Evolutionary conservation across 2,113 vertebrate genomes (phyloP).

Genomic region (Candoia aspera): DNA sequence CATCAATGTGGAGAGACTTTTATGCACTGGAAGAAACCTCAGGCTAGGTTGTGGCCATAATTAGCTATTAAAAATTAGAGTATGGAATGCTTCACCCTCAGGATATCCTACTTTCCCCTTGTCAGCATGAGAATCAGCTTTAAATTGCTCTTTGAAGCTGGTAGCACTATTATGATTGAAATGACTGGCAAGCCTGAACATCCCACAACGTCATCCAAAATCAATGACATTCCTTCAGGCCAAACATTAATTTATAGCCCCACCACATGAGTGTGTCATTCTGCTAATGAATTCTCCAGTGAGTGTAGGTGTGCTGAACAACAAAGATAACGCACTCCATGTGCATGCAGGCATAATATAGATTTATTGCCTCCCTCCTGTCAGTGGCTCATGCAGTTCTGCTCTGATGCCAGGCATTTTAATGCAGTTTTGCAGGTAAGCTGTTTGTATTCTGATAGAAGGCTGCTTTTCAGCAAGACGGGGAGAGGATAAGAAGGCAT

Average conservation of each 20-base stretch:
- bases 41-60: not conserved
- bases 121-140: not conserved
- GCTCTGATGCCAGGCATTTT: conserved; percentile 53
- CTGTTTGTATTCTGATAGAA: conserved; percentile 39
- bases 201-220: conserved; percentile 31
- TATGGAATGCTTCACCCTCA: not conserved
- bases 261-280: conserved; percentile 37
- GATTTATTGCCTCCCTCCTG: conserved; percentile 59
- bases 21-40: not conserved
- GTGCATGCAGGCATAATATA: conserved; percentile 46
- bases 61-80: not conserved
- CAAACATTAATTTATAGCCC: conserved; percentile 61
- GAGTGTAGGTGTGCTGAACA: conserved; percentile 61
- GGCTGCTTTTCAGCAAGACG: conserved; percentile 37
- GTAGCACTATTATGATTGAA: conserved; percentile 36
- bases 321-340: conserved; percentile 62
- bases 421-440: conserved; percentile 47
- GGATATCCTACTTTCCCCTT: not conserved
- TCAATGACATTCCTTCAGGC: conserved; percentile 55
- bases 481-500: conserved; percentile 32
- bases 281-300: conserved; percentile 67
- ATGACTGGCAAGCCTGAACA: conserved; percentile 41
- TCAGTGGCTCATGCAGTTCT: conserved; percentile 50
- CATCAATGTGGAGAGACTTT: not conserved
- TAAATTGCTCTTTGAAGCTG: not conserved